Evolutionary conservation across 2,113 vertebrate species (phyloP).

Genomic region (Protobothrops flavoviridis): DNA sequence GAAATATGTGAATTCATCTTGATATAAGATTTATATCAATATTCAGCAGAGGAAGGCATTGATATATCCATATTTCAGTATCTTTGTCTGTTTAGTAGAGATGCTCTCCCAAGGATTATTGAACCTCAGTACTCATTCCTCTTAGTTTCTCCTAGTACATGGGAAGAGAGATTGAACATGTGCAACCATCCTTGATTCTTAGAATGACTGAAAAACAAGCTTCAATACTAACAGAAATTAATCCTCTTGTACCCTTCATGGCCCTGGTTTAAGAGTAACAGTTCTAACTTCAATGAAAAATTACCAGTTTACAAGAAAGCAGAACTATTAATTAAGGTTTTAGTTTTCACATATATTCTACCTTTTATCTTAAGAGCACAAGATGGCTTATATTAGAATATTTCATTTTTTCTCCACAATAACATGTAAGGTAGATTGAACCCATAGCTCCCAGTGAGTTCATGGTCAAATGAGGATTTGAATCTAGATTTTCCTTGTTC

Average conservation of each 20-base stretch:
- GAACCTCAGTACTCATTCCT: background rate
- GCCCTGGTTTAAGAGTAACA: background rate
- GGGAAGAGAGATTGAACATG: background rate
- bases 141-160: background rate
- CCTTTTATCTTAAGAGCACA: background rate
- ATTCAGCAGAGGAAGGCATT: background rate
- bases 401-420: background rate
- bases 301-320: background rate
- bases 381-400: background rate
- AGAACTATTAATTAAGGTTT: background rate
- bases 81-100: background rate
- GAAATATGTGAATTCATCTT: background rate
- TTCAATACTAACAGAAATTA: background rate
- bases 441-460: background rate
- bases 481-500: background rate
- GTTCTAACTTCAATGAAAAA: background rate
- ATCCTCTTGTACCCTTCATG: background rate
- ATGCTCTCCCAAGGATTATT: background rate
- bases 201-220: background rate
- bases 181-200: no score
- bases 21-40: background rate
- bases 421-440: background rate
- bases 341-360: background rate
- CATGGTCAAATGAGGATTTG: background rate
- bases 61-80: background rate